Evolutionary conservation across 2,888 invertebrate species (phyloP).

Genomic region (Microctonus brassicae): DNA sequence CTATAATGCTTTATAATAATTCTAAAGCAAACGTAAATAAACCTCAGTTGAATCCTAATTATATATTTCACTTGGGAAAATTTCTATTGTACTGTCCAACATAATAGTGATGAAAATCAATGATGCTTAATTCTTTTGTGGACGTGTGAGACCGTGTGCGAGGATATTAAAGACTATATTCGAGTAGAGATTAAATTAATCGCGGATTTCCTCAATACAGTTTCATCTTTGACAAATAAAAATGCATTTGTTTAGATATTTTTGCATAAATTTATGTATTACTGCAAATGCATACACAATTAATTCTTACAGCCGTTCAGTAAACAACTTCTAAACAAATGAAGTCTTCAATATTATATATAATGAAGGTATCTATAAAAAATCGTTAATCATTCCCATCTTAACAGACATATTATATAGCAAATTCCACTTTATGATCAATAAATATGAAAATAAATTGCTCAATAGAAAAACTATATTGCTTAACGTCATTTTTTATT

Average conservation of each 20-base stretch:
- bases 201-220: neutral
- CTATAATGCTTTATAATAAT: no score
- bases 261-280: no score
- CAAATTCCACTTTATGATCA: neutral
- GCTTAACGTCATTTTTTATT: neutral
- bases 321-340: neutral
- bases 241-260: neutral
- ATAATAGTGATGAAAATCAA: no score
- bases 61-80: no score
- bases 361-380: no score
- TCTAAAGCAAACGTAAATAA: no score
- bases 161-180: neutral
- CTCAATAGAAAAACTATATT: neutral
- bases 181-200: neutral
- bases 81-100: no score
- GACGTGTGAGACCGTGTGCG: neutral
- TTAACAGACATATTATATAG: conserved; percentile 46
- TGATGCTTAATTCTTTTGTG: no score
- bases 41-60: no score
- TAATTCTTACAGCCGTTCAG: neutral
- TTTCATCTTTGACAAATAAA: neutral
- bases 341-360: no score
- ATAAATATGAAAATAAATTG: conserved; percentile 16
- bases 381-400: conserved; percentile 41
- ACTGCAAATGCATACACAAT: neutral